Evolutionary conservation across 2,113 vertebrate genomes (phyloP).

Genomic region (Pongo abelii): DNA sequence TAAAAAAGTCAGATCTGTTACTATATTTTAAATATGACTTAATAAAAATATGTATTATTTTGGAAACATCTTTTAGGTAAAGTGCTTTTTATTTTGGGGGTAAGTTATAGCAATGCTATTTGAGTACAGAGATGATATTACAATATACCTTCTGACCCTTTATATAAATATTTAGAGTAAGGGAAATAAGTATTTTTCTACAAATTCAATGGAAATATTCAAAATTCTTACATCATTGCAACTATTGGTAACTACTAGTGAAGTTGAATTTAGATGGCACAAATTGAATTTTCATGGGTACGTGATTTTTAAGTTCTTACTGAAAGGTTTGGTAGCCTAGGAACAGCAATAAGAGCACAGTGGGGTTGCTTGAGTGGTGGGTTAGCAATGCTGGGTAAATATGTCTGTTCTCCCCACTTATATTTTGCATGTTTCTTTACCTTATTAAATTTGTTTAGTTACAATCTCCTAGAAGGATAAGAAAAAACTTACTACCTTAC

Average conservation of each 20-base stretch:
- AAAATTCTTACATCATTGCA: neutral
- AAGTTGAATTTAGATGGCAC: neutral
- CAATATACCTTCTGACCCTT: neutral
- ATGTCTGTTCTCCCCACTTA: neutral
- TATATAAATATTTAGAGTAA: neutral
- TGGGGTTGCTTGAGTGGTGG: neutral
- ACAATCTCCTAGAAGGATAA: neutral
- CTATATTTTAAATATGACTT: slow-evolving; percentile 1
- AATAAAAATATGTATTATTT: neutral
- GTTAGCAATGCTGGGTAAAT: neutral
- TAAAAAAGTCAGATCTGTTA: neutral
- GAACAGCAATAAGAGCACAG: neutral
- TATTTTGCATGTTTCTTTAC: neutral
- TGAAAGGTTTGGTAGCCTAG: neutral
- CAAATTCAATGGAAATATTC: neutral
- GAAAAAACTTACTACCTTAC: neutral
- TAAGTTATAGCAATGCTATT: neutral
- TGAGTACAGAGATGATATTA: neutral
- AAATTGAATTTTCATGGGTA: neutral
- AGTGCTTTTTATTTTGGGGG: neutral
- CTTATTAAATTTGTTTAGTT: neutral
- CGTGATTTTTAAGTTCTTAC: neutral
- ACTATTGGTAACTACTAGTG: neutral
- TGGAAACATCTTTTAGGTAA: slow-evolving; percentile 4
- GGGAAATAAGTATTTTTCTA: neutral